Base-by-base conservation (phyloP, 2,888 invertebrate species). In the Cetonia aurata region DNA sequence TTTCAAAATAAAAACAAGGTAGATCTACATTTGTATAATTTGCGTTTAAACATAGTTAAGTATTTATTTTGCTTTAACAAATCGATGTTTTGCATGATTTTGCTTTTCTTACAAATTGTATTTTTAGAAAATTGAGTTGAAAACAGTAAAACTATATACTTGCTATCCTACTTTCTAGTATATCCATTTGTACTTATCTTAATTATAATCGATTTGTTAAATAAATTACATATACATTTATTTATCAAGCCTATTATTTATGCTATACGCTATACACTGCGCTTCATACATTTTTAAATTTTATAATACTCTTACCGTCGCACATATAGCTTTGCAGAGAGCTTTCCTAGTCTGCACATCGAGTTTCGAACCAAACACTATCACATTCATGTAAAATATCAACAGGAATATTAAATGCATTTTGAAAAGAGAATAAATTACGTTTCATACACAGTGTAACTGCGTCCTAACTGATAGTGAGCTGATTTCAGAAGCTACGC, bases 391-490 rank as follows among this genome's bases (percentile, higher is more conserved):
- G 9, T 17, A 65, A 6, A 13, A 37, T 65, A 17, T 1, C 46
- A 13, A 0, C n/a, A 50, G 10, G 15, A 65, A 65, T 37, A 50
- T 17, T 15, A 65, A 17, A 17, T 37, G 19, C 17, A 50, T 12
- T 50, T 17, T 17, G 37, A 37, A 33, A n/a, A n/a, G n/a, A n/a
- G n/a, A n/a, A n/a, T n/a, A n/a, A n/a, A n/a, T n/a, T n/a, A n/a
- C n/a, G n/a, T n/a, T n/a, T n/a, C n/a, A 41, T 57, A 37, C 15
- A 37, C 56, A 56, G 33, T 48, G 46, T 48, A 48, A 59, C 15
- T 9, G 44, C 42, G 44, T 50, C 12, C 50, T 41, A 17, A 65
- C 50, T 13, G 31, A 17, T 48, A 15, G 15, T 37, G 37, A 37
- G 37, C 8, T 37, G 17, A 41, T 37, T 65, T 65, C 19, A 17